Conservation (phyloP, 2,113 vertebrate species). For the Ptilonorhynchus violaceus region DNA sequence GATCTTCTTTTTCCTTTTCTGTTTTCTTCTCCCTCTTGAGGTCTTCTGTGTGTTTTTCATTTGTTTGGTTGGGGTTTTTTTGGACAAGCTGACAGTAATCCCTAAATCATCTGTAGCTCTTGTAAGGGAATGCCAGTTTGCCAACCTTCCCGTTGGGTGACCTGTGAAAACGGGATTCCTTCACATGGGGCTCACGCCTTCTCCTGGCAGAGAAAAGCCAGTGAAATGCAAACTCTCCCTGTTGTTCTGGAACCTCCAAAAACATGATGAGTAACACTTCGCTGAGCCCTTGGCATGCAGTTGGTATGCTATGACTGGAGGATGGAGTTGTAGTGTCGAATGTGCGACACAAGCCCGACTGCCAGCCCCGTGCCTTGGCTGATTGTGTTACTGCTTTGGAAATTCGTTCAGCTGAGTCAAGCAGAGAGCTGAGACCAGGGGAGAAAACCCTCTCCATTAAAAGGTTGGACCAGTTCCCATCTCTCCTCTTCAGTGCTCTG, state of each 20-base stretch:
- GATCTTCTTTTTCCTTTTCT: not conserved
- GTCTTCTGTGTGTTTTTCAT: not conserved
- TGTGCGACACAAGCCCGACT: fast-evolving
- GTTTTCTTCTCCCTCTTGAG: not conserved
- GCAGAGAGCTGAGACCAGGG: not conserved
- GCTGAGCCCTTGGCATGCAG: not conserved
- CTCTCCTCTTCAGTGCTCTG: not conserved
- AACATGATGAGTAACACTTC: not conserved
- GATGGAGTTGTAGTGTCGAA: not conserved
- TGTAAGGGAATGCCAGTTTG: not conserved
- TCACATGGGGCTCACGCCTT: not conserved
- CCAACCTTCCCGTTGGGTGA: not conserved
- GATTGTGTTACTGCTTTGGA: not conserved
- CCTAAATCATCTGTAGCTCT: not conserved
- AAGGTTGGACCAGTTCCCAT: not conserved
- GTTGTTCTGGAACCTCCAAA: not conserved
- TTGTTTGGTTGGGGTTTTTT: not conserved
- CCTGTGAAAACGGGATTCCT: not conserved
- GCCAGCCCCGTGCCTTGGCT: not conserved
- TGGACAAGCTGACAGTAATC: not conserved
- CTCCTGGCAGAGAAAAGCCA: not conserved
- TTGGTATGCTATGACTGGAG: not conserved
- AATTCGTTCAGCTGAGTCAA: not conserved
- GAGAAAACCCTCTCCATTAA: not conserved
- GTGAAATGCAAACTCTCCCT: not conserved